A percentile compares a stretch with the other conserved stretches of the same genome.
Evolutionary conservation across 2,888 invertebrate genomes (phyloP).

Genomic region (Brachylomia viminalis): DNA sequence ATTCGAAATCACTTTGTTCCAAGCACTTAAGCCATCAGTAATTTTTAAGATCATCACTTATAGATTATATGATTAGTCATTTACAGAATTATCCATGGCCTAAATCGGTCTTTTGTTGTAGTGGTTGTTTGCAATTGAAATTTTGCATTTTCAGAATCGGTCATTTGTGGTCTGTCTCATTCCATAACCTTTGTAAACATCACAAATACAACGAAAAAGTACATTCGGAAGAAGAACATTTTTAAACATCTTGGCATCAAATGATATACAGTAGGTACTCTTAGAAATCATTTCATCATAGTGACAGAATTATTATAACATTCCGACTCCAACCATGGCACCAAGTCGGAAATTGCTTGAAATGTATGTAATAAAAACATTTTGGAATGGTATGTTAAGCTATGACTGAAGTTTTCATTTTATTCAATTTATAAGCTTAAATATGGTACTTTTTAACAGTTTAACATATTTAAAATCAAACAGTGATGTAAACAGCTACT

Average conservation of each 20-base stretch:
- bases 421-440: conserved; percentile 56
- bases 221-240: conserved; percentile 38
- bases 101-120: neutral
- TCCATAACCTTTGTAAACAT: conserved; percentile 23
- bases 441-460: conserved; percentile 58
- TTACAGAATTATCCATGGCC: neutral
- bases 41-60: conserved; percentile 5
- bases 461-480: conserved; percentile 45
- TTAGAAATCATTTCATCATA: conserved; percentile 39
- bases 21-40: conserved; percentile 2
- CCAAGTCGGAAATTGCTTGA: conserved; percentile 72
- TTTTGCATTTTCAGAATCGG: conserved; percentile 26
- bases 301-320: conserved; percentile 41
- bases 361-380: conserved; percentile 61
- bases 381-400: conserved; percentile 78
- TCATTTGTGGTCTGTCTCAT: neutral
- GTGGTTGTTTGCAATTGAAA: neutral
- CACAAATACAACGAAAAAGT: conserved; percentile 61
- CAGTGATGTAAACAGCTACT: conserved; percentile 50
- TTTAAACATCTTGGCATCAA: conserved; percentile 33
- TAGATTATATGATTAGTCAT: neutral
- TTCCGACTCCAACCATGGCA: conserved; percentile 76
- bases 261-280: conserved; percentile 35
- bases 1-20: conserved; percentile 20
- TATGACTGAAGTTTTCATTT: conserved; percentile 58